Base-by-base conservation (phyloP, 1,140 invertebrate species). In the Nephotettix cincticeps region DNA sequence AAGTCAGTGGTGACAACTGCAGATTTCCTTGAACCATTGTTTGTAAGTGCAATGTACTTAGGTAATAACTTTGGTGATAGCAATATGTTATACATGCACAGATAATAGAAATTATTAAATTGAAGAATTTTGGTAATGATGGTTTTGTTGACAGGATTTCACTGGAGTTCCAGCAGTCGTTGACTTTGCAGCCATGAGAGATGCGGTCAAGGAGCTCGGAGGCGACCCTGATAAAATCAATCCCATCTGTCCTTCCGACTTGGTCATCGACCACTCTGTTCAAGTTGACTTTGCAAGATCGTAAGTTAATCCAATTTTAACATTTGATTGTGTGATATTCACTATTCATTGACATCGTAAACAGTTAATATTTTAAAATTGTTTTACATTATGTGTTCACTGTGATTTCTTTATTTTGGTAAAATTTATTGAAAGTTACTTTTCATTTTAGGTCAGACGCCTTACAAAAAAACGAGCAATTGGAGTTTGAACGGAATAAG, bases 231-330 rank as follows among this genome's bases (percentile, higher is more conserved):
- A 96, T 72, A 93, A 92, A 82, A 98, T 99, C 73, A 99, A 99
- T 84, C 98, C 98, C 1, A 89, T 97, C 54, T 99, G 97, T 80
- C 97, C 97, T 4, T 94, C 96, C 1, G 98, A 99, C 84, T 84
- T 99, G 68, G 96, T 99, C 40, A 98, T 99, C 74, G 98, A 99
- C 85, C 97, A 99, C 82, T 99, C 96, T 0, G 91, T 99, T 56
- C 96, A 99, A 85, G 97, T 97, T 25, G 97, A 99, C 83, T 96
- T 95, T 79, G 89, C 88, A 6, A 86, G 95, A 82, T 90, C 88
- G 94, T 97, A 84, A 86, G 86, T 85, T 17, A 14, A n/a, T n/a
- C n/a, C n/a, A 47, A 45, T 45, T 67, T 68, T 36, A 14, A 36
- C 32, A 36, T n/a, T n/a, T n/a, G n/a, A n/a, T n/a, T n/a, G n/a